phyloP scores from a whole-genome alignment of 2,113 vertebrate species.

The Mobula hypostoma region DNA sequence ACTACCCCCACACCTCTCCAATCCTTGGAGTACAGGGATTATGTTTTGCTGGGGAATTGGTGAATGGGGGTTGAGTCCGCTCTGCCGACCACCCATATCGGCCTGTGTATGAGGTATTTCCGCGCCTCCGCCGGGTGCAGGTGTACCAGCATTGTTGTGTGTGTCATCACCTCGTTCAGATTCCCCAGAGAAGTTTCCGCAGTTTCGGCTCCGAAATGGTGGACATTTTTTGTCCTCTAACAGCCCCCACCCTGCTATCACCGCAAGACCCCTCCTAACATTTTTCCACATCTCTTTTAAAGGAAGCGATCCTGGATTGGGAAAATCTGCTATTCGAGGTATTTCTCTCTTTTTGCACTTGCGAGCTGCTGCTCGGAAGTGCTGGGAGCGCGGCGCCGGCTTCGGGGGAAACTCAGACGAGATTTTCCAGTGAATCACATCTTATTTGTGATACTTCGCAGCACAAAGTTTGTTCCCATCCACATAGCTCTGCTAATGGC shows the following conservation, averaged over 20 bases:
- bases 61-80: constrained; percentile 45
- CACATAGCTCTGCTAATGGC: background rate
- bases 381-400: background rate
- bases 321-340: constrained; percentile 25
- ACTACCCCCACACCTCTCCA: background rate
- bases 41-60: background rate
- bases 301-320: background rate
- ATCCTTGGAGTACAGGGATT: background rate
- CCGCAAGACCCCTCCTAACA: background rate
- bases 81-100: constrained; percentile 70
- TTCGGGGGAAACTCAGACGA: background rate
- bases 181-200: constrained; percentile 45
- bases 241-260: background rate
- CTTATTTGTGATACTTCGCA: background rate
- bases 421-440: background rate
- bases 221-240: background rate
- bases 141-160: constrained; percentile 70
- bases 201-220: constrained; percentile 42
- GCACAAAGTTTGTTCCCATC: background rate
- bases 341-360: constrained; percentile 7
- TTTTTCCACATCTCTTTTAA: background rate
- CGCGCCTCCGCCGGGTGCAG: constrained; percentile 59
- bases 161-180: constrained; percentile 73
- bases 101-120: constrained; percentile 57
- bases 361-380: background rate